Conservation (phyloP, 2,888 invertebrate genomes). For the Ophraella communa region DNA sequence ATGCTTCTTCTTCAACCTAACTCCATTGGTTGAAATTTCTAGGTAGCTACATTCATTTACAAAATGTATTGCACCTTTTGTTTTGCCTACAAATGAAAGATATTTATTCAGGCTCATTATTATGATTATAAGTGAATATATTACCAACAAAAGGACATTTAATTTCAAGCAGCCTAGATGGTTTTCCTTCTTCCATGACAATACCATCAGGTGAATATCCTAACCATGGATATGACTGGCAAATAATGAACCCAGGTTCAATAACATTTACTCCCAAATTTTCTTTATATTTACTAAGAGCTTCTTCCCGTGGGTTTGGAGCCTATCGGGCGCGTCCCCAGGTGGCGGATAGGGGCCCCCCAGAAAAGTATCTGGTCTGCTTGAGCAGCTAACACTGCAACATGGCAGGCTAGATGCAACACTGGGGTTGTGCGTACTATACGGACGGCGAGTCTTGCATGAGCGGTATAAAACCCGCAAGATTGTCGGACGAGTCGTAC, state of each 20-base stretch:
- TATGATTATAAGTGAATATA: not conserved
- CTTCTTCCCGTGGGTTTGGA: no score
- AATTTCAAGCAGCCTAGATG: slow-evolving; percentile 27
- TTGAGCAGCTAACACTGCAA: no score
- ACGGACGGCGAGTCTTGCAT: no score
- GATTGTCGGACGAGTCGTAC: no score
- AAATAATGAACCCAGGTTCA: slow-evolving; percentile 20
- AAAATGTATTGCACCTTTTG: no score
- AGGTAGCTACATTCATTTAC: no score
- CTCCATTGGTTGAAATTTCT: not conserved
- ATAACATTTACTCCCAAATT: not conserved
- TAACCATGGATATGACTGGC: slow-evolving; percentile 25
- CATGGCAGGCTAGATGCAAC: no score
- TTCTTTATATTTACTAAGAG: slow-evolving; percentile 3
- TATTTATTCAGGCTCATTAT: not conserved
- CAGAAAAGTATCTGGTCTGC: no score
- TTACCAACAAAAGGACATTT: slow-evolving; percentile 29
- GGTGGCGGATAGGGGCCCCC: no score
- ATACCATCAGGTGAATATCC: slow-evolving; percentile 28
- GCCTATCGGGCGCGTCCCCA: no score
- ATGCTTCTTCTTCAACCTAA: slow-evolving; percentile 20
- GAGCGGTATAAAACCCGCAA: no score
- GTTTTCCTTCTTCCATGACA: slow-evolving; percentile 25
- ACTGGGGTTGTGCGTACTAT: no score
- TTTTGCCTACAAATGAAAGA: not conserved